A percentile compares a stretch with the other conserved stretches of the same genome.
Conservation (phyloP, 37 sponge, comb jelly and placozoan genomes). For the Ianthella basta region DNA sequence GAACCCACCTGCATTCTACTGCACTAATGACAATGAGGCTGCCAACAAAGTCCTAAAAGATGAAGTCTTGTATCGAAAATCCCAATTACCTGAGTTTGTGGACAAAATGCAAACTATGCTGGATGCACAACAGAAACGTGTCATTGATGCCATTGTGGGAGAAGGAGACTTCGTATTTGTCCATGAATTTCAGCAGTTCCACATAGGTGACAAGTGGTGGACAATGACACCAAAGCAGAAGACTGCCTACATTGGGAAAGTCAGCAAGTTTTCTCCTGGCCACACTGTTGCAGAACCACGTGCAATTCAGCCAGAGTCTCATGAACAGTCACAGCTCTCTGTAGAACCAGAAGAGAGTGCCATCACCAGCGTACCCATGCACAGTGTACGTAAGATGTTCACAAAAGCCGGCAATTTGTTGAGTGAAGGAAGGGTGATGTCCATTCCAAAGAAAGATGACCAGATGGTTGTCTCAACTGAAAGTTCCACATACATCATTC, state of each 20-base stretch:
- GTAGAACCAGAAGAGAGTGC: not conserved
- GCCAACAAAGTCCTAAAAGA: not conserved
- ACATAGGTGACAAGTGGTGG: not conserved
- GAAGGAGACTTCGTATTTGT: not conserved
- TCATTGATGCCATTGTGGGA: not conserved
- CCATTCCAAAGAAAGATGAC: not conserved
- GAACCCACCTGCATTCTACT: not conserved
- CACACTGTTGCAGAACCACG: no score
- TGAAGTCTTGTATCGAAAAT: not conserved
- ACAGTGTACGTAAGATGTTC: not conserved
- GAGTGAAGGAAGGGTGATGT: not conserved
- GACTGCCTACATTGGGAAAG: not conserved
- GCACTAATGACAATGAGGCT: not conserved
- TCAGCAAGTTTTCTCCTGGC: not conserved
- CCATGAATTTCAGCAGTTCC: not conserved
- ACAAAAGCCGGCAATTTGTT: not conserved
- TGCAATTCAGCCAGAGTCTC: no score
- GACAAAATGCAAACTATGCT: not conserved
- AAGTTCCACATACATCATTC: not conserved
- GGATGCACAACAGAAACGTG: not conserved
- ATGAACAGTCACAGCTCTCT: no score
- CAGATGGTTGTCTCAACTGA: not conserved
- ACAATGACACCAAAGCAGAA: not conserved
- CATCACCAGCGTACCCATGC: not conserved
- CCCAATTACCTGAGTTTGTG: not conserved